Evolutionary conservation across 64 coral and sea anemone genomes (phyloP).

Genomic region (Stylophora pistillata): DNA sequence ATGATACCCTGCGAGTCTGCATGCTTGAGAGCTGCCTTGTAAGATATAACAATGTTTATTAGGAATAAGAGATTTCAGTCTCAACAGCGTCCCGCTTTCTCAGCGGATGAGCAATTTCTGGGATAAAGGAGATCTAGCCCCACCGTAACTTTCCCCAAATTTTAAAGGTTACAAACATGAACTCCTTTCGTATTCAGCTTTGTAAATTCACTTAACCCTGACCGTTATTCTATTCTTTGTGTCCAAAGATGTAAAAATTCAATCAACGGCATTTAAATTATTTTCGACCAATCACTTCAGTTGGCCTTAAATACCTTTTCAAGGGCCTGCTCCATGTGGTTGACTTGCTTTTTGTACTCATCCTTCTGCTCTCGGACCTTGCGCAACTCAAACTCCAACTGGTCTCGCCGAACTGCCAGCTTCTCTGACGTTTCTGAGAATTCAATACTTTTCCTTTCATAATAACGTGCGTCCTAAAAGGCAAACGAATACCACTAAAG

Average conservation of each 20-base stretch:
- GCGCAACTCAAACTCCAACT: conserved; percentile 57
- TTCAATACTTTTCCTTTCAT: conserved; percentile 75
- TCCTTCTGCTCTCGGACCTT: conserved; percentile 43
- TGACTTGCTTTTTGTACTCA: conserved; percentile 65
- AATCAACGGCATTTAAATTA: not conserved
- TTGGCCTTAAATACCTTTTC: conserved; percentile 69
- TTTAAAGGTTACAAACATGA: not conserved
- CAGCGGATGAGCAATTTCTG: conserved; percentile 1
- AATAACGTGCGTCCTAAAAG: conserved; percentile 82
- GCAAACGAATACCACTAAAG: not conserved
- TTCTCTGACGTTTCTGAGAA: conserved; percentile 50
- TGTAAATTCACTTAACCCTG: not conserved
- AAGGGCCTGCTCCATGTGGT: conserved; percentile 88
- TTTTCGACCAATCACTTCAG: too few species aligned
- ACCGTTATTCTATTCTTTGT: not conserved
- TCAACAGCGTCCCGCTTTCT: not conserved
- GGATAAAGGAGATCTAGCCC: not conserved
- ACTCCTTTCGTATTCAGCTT: not conserved
- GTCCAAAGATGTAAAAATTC: not conserved
- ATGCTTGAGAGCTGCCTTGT: conserved; percentile 84
- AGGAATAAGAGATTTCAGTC: not conserved
- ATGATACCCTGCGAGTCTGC: conserved; percentile 90
- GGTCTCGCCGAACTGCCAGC: conserved; percentile 46
- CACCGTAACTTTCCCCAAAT: not conserved
- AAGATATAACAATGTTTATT: not conserved